A percentile compares a stretch with the other conserved stretches of the same genome.
These are phyloP conservation scores for Solenopsis fugax DNA, from an alignment of 1,140 invertebrate species.

Conservation along the genomic window DNA sequence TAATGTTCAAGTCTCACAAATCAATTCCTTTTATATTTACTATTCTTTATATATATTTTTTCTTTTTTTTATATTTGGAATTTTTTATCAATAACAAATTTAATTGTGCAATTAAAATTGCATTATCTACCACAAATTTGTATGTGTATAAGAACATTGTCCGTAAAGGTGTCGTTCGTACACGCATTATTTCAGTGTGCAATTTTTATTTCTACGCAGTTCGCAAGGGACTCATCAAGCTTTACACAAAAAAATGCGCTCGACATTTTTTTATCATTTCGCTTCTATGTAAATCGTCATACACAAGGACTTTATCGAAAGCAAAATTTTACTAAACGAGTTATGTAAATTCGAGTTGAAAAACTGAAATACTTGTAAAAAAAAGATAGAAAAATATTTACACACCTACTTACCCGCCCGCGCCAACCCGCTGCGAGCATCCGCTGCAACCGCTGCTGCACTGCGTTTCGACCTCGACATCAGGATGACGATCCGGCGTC, in stretches of 20 bases:
- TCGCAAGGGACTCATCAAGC: slow-evolving; percentile 34
- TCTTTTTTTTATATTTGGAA: background rate
- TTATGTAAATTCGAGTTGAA: slow-evolving; percentile 35
- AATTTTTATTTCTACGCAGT: slow-evolving; percentile 3
- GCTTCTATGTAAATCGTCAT: slow-evolving; percentile 33
- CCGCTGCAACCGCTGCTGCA: background rate
- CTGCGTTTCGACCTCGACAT: background rate
- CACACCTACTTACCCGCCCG: slow-evolving; percentile 12
- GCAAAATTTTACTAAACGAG: slow-evolving; percentile 17
- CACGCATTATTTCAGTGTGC: background rate
- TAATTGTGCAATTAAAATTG: background rate
- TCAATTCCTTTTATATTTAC: background rate
- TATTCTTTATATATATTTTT: background rate
- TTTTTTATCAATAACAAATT: background rate
- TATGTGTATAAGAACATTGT: background rate
- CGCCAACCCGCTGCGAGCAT: background rate
- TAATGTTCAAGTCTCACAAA: background rate
- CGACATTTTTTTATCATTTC: slow-evolving; percentile 15
- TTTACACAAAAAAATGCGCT: slow-evolving; percentile 10
- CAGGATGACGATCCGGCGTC: background rate
- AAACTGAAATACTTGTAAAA: slow-evolving; percentile 1
- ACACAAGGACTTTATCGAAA: slow-evolving; percentile 4
- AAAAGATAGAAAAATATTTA: slow-evolving; percentile 25
- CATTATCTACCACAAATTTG: background rate
- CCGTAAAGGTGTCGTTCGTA: background rate